phyloP scores from a whole-genome alignment of 2,113 vertebrate species.

The Otis tarda region DNA sequence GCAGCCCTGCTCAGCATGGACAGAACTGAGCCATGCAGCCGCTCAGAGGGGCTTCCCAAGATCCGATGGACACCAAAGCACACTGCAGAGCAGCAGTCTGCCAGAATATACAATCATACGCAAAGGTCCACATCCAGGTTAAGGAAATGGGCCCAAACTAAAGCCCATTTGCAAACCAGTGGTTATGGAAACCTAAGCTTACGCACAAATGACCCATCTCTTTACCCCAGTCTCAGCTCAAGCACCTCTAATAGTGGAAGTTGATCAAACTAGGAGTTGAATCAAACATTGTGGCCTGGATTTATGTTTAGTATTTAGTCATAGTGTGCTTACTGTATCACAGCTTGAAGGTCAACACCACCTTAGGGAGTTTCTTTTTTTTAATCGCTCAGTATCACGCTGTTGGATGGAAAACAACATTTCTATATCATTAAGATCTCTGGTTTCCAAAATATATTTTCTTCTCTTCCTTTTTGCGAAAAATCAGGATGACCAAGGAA shows the following conservation, averaged over 20 bases:
- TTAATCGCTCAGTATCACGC: accelerated
- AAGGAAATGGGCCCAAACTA: background rate
- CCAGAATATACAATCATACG: background rate
- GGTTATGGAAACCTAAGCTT: background rate
- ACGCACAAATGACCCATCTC: accelerated
- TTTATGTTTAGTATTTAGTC: background rate
- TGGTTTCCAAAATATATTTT: background rate
- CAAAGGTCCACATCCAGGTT: background rate
- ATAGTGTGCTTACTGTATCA: background rate
- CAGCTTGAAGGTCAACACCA: background rate
- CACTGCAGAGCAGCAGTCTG: background rate
- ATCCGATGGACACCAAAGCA: background rate
- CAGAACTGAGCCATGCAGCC: background rate
- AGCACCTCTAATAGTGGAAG: background rate
- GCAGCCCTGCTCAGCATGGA: background rate
- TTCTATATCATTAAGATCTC: background rate
- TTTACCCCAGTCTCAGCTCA: background rate
- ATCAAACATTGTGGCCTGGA: background rate
- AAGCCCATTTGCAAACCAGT: background rate
- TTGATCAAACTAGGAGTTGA: background rate
- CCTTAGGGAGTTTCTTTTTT: background rate
- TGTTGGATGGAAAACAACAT: background rate
- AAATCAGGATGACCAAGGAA: background rate
- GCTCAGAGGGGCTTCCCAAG: background rate
- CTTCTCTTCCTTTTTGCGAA: background rate